Percentiles rank a stretch among this genome's conserved stretches.
phyloP scores from a whole-genome alignment of 2,113 vertebrate genomes.

The Daboia siamensis region DNA sequence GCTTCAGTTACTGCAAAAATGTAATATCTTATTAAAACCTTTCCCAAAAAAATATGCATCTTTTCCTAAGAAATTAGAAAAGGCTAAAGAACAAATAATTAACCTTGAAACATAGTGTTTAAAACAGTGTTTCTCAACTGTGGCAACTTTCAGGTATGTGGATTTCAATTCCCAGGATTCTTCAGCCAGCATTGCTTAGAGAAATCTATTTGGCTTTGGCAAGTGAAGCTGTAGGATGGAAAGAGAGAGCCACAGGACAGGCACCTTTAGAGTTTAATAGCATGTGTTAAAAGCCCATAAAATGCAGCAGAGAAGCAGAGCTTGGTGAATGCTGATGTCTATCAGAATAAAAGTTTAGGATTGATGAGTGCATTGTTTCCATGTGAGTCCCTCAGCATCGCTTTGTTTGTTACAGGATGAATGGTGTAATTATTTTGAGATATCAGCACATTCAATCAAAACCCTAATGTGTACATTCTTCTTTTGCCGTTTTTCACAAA shows the following conservation, averaged over 20 bases:
- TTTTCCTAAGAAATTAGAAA: slow-evolving; percentile 46
- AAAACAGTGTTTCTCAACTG: no score
- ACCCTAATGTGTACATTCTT: slow-evolving; percentile 60
- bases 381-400: slow-evolving; percentile 21
- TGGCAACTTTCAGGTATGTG: no score
- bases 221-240: neutral
- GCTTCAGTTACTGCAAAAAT: slow-evolving; percentile 54
- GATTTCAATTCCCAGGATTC: no score
- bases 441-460: slow-evolving; percentile 60
- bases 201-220: slow-evolving; percentile 44
- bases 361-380: slow-evolving; percentile 25
- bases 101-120: slow-evolving; percentile 30
- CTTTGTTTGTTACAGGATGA: slow-evolving; percentile 43
- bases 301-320: slow-evolving; percentile 20
- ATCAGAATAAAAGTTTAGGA: neutral
- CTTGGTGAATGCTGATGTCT: neutral
- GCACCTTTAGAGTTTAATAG: slow-evolving; percentile 20
- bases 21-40: slow-evolving; percentile 50
- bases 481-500: slow-evolving; percentile 57
- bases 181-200: neutral
- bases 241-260: neutral
- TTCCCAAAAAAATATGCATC: slow-evolving; percentile 43
- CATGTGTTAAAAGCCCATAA: slow-evolving; percentile 10
- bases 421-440: slow-evolving; percentile 42
- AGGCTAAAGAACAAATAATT: slow-evolving; percentile 26